Evolutionary conservation across 1,140 invertebrate species (phyloP).

Genomic region (Caenorhabditis remanei): DNA sequence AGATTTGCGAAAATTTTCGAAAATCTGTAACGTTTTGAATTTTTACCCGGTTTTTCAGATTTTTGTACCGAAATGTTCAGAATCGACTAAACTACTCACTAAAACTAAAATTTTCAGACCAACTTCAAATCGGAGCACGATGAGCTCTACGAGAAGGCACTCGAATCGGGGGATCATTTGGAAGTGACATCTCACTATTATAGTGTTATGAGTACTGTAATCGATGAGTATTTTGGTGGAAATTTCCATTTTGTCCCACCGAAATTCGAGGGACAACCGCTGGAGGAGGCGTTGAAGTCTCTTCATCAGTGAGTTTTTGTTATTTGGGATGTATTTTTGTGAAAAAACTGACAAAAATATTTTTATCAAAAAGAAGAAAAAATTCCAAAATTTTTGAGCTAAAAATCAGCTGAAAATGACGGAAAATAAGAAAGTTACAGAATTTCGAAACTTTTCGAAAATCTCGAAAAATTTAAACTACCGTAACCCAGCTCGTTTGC

Average conservation of each 20-base stretch:
- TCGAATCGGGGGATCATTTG: conserved; percentile 67
- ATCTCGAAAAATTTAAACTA: too few species aligned
- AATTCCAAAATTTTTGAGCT: too few species aligned
- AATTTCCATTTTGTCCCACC: conserved; percentile 78
- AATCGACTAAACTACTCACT: neutral
- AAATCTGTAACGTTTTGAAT: too few species aligned
- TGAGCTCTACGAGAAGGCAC: conserved; percentile 71
- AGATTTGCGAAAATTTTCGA: too few species aligned
- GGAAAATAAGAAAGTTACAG: too few species aligned
- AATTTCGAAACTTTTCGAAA: too few species aligned
- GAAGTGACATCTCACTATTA: conserved; percentile 76
- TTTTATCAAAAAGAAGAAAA: too few species aligned
- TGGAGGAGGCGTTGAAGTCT: conserved; percentile 46
- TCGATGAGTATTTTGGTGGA: conserved; percentile 76
- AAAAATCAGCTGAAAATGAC: too few species aligned
- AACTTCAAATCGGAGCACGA: conserved; percentile 72
- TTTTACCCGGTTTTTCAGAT: neutral
- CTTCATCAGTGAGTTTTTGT: conserved; percentile 30
- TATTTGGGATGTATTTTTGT: neutral
- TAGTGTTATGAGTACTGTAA: conserved; percentile 77
- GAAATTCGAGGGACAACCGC: conserved; percentile 37
- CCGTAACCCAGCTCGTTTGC: too few species aligned
- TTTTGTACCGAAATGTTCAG: neutral
- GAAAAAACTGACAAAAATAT: too few species aligned
- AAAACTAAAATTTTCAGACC: too few species aligned